Conservation (phyloP, 2,797 vertebrate species). For the Falco rusticolus region DNA sequence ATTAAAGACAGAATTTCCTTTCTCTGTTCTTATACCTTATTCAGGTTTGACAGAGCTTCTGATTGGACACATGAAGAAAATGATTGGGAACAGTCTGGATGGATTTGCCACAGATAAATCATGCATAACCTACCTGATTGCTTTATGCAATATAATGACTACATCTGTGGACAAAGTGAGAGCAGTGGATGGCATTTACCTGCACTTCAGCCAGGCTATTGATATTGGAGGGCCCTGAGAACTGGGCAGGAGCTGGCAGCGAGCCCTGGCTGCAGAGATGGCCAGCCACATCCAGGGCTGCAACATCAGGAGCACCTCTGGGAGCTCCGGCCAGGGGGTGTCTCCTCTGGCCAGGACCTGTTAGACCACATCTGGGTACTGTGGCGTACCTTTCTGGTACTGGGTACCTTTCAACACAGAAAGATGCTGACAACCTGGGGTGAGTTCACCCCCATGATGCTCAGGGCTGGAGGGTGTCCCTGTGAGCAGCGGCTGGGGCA, state of each 20-base stretch:
- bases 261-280: background rate
- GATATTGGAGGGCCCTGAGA: background rate
- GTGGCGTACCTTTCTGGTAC: no score
- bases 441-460: background rate
- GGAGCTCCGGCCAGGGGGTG: background rate
- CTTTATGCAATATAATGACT: background rate
- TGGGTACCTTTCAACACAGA: no score
- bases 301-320: background rate
- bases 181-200: background rate
- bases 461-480: background rate
- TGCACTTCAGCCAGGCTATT: background rate
- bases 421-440: no score
- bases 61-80: background rate
- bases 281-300: background rate
- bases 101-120: background rate
- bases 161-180: background rate
- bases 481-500: background rate
- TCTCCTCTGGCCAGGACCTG: background rate
- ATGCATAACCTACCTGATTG: background rate
- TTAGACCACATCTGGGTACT: no score
- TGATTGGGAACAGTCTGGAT: background rate
- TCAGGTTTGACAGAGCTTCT: background rate
- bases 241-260: background rate
- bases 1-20: background rate
- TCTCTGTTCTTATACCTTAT: background rate